A percentile compares a stretch with the other conserved stretches of the same genome.
Evolutionary conservation across 2,888 invertebrate genomes (phyloP).

Genomic region (Ephialtes manifestator): DNA sequence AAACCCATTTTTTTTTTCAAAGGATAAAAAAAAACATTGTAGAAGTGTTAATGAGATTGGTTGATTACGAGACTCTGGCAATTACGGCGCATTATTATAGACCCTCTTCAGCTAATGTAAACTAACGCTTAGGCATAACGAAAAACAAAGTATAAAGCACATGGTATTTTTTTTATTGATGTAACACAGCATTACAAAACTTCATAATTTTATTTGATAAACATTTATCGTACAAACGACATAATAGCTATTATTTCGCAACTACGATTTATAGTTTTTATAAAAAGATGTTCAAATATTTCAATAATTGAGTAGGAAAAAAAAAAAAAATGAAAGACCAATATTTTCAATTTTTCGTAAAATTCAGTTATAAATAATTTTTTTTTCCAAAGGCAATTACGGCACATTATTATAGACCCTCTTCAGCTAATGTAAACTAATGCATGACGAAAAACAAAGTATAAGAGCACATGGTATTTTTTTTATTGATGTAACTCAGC

Average conservation of each 20-base stretch:
- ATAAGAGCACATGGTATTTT: slow-evolving; percentile 12
- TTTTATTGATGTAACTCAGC: background rate
- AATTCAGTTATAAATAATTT: too few relatives aligned
- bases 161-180: background rate
- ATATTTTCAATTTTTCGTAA: too few relatives aligned
- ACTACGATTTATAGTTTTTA: too few relatives aligned
- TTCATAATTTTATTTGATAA: too few relatives aligned
- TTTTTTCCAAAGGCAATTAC: background rate
- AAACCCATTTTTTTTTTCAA: slow-evolving; percentile 10
- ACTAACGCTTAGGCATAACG: slow-evolving; percentile 27
- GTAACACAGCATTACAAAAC: too few relatives aligned
- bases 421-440: slow-evolving; percentile 31
- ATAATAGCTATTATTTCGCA: too few relatives aligned
- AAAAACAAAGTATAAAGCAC: slow-evolving; percentile 13
- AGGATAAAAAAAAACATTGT: background rate
- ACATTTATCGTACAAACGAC: too few relatives aligned
- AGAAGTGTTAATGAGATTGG: slow-evolving; percentile 58
- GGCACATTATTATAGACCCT: slow-evolving; percentile 22
- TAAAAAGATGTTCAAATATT: too few relatives aligned
- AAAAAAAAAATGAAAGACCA: too few relatives aligned
- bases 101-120: slow-evolving; percentile 28
- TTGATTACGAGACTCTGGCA: slow-evolving; percentile 36
- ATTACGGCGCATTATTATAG: slow-evolving; percentile 6
- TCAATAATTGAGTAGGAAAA: too few relatives aligned
- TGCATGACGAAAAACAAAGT: slow-evolving; percentile 4